Evolutionary conservation across 1,140 invertebrate species (phyloP).

Genomic region (Brachionus sp.): DNA sequence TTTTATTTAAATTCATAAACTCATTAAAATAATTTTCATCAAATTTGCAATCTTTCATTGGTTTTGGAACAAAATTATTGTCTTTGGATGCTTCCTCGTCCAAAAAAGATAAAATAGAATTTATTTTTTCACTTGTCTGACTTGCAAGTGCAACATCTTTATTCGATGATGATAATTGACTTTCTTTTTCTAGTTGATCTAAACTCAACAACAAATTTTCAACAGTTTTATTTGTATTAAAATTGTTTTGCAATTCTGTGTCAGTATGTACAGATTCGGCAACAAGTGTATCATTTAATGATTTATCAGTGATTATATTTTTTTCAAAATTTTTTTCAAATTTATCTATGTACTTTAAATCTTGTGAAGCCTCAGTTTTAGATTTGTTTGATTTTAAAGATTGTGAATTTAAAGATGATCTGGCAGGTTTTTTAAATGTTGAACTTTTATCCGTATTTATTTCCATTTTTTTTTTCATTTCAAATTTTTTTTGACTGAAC

Average conservation of each 20-base stretch:
- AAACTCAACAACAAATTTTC: constrained; percentile 26
- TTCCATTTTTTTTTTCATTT: constrained; percentile 38
- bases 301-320: not conserved
- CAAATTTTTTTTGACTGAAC: constrained; percentile 18
- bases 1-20: not conserved
- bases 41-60: constrained; percentile 17
- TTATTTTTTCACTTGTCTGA: constrained; percentile 17
- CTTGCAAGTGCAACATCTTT: not conserved
- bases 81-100: constrained; percentile 3
- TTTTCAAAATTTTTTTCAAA: not conserved
- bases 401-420: not conserved
- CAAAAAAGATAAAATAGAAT: constrained; percentile 34
- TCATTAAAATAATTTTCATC: constrained; percentile 12
- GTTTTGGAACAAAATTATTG: not conserved
- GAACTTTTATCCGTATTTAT: not conserved
- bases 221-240: not conserved
- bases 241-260: not conserved
- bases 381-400: not conserved
- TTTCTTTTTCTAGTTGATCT: not conserved
- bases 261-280: constrained; percentile 6
- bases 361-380: not conserved
- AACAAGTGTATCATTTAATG: not conserved
- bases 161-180: constrained; percentile 18
- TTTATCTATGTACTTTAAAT: not conserved
- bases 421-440: not conserved